Evolutionary conservation across 2,113 vertebrate species (phyloP).

Genomic region (Plectropomus leopardus): DNA sequence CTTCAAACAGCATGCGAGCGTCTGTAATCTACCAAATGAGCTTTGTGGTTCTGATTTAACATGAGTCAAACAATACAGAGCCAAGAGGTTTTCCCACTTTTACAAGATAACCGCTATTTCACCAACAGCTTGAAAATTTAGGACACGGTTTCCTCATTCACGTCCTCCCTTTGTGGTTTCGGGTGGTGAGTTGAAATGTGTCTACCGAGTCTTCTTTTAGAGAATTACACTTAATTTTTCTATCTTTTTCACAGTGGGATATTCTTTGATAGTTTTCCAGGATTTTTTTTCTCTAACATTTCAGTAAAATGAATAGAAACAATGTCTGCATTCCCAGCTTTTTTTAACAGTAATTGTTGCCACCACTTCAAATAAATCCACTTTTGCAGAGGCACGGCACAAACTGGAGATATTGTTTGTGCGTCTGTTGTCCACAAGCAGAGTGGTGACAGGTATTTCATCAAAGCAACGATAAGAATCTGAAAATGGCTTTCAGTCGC

Average conservation of each 20-base stretch:
- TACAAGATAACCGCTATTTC: conserved; percentile 3
- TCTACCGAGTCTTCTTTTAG: neutral
- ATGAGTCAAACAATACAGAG: conserved; percentile 28
- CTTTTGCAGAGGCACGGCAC: conserved; percentile 4
- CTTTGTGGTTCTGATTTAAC: conserved; percentile 41
- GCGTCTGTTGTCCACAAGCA: conserved; percentile 26
- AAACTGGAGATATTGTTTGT: conserved; percentile 23
- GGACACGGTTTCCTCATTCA: conserved; percentile 25
- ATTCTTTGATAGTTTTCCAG: neutral
- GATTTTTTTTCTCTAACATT: neutral
- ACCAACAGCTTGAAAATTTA: conserved; percentile 18
- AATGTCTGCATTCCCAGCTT: neutral
- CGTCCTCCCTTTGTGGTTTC: conserved; percentile 15
- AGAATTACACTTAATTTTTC: neutral
- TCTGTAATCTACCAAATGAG: conserved; percentile 60
- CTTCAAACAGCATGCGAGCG: conserved; percentile 68
- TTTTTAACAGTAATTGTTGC: neutral
- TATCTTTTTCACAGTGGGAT: neutral
- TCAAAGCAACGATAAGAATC: conserved; percentile 65
- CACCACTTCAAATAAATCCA: conserved; percentile 8
- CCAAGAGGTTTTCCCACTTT: conserved; percentile 42
- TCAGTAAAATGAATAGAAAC: neutral
- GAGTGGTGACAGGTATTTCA: conserved; percentile 65
- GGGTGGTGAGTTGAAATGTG: neutral
- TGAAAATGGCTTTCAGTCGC: conserved; percentile 60